Percentiles rank a stretch among this genome's conserved stretches.
Conservation (phyloP, 1,140 invertebrate genomes). For the Leptonema lineaticorne region DNA sequence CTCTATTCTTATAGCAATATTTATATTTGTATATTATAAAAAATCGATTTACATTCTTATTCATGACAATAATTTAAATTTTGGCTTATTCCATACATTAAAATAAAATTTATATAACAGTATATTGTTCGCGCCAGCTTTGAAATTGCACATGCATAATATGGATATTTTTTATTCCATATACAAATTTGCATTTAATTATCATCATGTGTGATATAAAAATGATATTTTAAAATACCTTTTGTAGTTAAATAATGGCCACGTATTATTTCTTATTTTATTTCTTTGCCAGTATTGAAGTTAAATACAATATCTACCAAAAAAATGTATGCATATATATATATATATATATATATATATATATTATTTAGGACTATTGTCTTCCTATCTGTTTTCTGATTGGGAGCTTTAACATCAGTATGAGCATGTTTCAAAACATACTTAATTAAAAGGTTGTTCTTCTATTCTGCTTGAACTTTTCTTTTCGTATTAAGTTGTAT, state of each 20-base stretch:
- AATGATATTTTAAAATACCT: not conserved
- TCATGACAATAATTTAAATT: constrained; percentile 31
- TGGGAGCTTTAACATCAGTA: not conserved
- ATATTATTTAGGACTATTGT: constrained; percentile 19
- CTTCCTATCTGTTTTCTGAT: constrained; percentile 9
- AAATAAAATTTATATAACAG: not conserved
- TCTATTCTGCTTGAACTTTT: too few species aligned
- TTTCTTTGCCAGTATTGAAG: constrained; percentile 22
- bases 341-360: too few species aligned
- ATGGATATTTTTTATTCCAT: not conserved
- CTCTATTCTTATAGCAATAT: constrained; percentile 31
- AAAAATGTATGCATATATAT: too few species aligned
- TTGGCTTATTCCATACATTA: constrained; percentile 19
- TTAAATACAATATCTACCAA: constrained; percentile 28
- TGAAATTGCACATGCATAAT: constrained; percentile 3
- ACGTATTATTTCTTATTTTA: constrained; percentile 30
- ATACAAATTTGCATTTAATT: not conserved
- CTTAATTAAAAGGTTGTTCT: too few species aligned
- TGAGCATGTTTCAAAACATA: too few species aligned
- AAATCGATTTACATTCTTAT: constrained; percentile 19
- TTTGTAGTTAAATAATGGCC: constrained; percentile 21
- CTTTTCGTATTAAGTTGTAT: too few species aligned
- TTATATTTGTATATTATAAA: constrained; percentile 12
- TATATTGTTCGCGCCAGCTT: not conserved
- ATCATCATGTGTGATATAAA: not conserved